phyloP scores from a whole-genome alignment of 2,797 vertebrate genomes.

The Poliocrania exsul region DNA sequence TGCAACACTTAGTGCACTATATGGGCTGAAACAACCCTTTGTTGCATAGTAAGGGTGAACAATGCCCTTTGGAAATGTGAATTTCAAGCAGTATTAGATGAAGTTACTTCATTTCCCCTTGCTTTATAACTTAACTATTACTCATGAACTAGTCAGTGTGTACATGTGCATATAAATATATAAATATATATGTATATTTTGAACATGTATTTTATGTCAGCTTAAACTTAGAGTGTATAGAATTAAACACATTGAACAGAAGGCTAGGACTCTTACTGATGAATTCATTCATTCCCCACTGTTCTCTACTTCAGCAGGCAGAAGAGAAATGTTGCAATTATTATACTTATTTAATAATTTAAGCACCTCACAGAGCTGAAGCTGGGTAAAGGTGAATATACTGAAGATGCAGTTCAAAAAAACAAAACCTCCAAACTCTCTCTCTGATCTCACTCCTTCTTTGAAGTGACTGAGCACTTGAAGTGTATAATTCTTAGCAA shows the following conservation, averaged over 20 bases:
- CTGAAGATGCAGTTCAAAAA: background rate
- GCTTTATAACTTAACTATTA: background rate
- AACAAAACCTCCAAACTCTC: fast-evolving
- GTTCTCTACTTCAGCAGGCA: background rate
- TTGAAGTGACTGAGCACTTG: background rate
- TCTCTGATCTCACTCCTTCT: background rate
- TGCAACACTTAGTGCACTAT: background rate
- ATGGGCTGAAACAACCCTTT: background rate
- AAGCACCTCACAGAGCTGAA: background rate
- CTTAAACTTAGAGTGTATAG: background rate
- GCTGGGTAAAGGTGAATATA: background rate
- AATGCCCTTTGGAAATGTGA: background rate
- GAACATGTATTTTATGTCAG: background rate
- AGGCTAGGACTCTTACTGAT: background rate
- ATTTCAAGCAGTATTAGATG: background rate
- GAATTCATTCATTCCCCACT: background rate
- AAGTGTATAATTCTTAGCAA: background rate
- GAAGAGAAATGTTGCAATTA: background rate
- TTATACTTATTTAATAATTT: background rate
- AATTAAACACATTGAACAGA: background rate
- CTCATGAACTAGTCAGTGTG: background rate
- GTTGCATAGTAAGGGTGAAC: background rate
- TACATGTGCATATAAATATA: no score
- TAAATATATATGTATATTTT: background rate
- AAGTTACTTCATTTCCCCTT: background rate